These are phyloP conservation scores for Girardinus metallicus DNA, from an alignment of 2,797 vertebrate species.

Conservation along the genomic window DNA sequence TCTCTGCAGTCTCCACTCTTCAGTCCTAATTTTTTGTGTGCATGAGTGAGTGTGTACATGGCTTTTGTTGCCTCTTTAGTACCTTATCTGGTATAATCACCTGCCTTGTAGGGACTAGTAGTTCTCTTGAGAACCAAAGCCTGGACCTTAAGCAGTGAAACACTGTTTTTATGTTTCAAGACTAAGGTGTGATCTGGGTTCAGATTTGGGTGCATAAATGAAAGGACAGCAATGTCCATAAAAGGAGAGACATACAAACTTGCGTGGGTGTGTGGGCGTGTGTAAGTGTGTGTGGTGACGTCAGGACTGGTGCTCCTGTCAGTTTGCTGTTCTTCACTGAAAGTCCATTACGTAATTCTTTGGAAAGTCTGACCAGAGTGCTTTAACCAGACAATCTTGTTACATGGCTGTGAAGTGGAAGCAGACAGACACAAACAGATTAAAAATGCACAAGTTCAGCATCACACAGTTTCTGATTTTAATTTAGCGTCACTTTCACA, in stretches of 20 bases:
- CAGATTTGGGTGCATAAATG: not conserved
- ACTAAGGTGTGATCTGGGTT: not conserved
- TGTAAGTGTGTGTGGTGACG: slow-evolving; percentile 35
- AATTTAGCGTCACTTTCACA: slow-evolving; percentile 1
- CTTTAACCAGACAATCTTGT: slow-evolving; percentile 60
- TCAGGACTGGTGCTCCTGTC: slow-evolving; percentile 54
- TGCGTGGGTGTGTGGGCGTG: not conserved
- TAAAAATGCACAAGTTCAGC: slow-evolving; percentile 4
- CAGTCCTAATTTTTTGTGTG: slow-evolving; percentile 36
- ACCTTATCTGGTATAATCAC: not conserved
- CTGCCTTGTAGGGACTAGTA: not conserved
- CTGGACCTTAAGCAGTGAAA: not conserved
- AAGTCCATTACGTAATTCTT: slow-evolving; percentile 70
- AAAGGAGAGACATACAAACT: not conserved
- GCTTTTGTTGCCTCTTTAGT: not conserved
- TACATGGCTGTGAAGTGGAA: slow-evolving; percentile 47
- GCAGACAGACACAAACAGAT: slow-evolving; percentile 19
- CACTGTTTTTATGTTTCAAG: not conserved
- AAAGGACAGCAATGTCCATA: not conserved
- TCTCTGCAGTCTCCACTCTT: slow-evolving; percentile 50
- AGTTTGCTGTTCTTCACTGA: slow-evolving; percentile 53
- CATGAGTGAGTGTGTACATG: slow-evolving; percentile 12
- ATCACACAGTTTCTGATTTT: not conserved
- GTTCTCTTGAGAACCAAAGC: not conserved
- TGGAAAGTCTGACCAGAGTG: slow-evolving; percentile 68